A percentile compares a stretch with the other conserved stretches of the same genome.
Evolutionary conservation across 2,797 vertebrate genomes (phyloP).

Genomic region (Cyclura pinguis): DNA sequence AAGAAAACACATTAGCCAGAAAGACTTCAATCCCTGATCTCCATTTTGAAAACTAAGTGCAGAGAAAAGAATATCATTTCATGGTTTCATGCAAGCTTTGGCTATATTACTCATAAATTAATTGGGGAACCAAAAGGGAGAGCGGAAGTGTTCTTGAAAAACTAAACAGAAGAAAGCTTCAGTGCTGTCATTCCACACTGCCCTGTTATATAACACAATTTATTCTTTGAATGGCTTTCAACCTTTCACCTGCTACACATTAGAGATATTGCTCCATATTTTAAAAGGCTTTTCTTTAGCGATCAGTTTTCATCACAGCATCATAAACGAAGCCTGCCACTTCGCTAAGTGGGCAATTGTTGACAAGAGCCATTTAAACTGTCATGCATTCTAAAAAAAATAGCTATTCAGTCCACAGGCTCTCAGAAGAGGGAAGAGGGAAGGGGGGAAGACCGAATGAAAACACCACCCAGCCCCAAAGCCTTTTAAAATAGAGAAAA

Average conservation of each 20-base stretch:
- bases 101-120: conserved; percentile 25
- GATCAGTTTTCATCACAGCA: conserved; percentile 53
- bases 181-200: neutral
- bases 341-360: conserved; percentile 55
- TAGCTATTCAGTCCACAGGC: conserved; percentile 37
- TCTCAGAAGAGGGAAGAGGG: conserved; percentile 18
- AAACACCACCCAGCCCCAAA: conserved; percentile 10
- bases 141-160: conserved; percentile 3
- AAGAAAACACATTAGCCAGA: neutral
- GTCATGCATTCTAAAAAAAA: conserved; percentile 58
- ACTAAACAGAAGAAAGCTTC: conserved; percentile 28
- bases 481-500: conserved; percentile 53
- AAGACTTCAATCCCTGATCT: neutral
- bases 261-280: conserved; percentile 37
- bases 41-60: neutral
- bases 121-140: conserved; percentile 19
- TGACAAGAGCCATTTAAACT: conserved; percentile 62
- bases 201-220: conserved; percentile 29
- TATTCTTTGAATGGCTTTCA: conserved; percentile 45
- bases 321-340: conserved; percentile 42
- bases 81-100: neutral
- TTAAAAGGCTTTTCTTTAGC: conserved; percentile 45
- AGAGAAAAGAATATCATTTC: neutral
- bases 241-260: conserved; percentile 21
- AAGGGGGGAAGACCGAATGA: no score